Percentiles rank a stretch among this genome's conserved stretches.
These are phyloP conservation scores for Anarhynchus alexandrinus DNA, from an alignment of 2,113 vertebrate species.

Conservation along the genomic window DNA sequence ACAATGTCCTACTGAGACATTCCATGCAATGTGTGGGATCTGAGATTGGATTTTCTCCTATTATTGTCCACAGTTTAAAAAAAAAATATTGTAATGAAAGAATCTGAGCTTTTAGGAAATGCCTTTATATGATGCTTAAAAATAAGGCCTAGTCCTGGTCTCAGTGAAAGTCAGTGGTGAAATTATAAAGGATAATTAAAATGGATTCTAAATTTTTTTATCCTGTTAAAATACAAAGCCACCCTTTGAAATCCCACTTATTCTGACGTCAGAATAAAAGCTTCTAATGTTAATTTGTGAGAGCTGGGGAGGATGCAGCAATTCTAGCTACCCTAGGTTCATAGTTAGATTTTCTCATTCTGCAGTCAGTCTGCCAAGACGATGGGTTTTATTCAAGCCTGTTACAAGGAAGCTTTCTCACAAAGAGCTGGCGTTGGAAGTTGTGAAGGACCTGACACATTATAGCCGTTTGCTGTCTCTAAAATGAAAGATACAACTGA, in stretches of 20 bases:
- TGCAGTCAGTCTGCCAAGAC: neutral
- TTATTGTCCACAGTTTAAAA: neutral
- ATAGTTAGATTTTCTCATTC: neutral
- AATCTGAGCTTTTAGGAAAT: neutral
- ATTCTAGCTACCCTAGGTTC: neutral
- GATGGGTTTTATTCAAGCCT: neutral
- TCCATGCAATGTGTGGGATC: neutral
- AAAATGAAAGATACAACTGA: slow-evolving; percentile 9
- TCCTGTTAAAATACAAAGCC: neutral
- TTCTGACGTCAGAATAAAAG: neutral
- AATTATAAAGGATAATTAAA: neutral
- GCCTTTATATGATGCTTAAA: neutral
- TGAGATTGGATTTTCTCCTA: neutral
- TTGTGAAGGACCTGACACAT: neutral
- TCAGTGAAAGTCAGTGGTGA: neutral
- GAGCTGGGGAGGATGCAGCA: neutral
- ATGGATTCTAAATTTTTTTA: neutral
- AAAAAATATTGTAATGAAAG: neutral
- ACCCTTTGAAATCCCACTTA: neutral
- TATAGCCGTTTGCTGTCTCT: neutral
- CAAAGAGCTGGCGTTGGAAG: neutral
- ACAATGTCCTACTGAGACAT: neutral
- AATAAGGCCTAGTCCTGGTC: neutral
- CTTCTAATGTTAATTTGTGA: neutral
- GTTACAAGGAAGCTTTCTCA: neutral